Conservation (phyloP, 1,140 invertebrate species). For the Sarcophaga peregrina region DNA sequence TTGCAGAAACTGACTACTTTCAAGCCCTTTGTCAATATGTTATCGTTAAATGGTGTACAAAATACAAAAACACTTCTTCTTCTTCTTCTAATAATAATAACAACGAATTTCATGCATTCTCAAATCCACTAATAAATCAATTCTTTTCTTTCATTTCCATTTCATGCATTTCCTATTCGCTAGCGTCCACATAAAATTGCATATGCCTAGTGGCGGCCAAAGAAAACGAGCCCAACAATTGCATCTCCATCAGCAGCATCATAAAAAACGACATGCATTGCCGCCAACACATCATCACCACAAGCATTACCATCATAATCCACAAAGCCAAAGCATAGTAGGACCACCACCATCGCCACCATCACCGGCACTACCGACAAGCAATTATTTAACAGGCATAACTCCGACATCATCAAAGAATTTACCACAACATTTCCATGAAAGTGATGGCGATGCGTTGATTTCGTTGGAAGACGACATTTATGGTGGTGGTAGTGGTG, state of each 20-base stretch:
- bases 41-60: too few relatives aligned
- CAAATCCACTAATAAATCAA: too few relatives aligned
- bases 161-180: background rate
- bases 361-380: background rate
- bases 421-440: background rate
- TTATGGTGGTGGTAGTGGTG: background rate
- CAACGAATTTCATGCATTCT: too few relatives aligned
- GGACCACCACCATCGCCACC: background rate
- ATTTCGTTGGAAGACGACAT: background rate
- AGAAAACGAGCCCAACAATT: background rate
- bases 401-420: background rate
- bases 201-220: background rate
- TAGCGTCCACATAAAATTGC: conserved; percentile 33
- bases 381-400: conserved; percentile 17
- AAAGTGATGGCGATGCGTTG: background rate
- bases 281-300: background rate
- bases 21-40: too few relatives aligned
- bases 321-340: background rate
- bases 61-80: too few relatives aligned
- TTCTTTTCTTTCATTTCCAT: background rate
- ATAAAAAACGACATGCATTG: background rate
- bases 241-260: background rate
- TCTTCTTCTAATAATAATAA: too few relatives aligned
- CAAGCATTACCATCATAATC: background rate
- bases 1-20: too few relatives aligned